A percentile compares a stretch with the other conserved stretches of the same genome.
Evolutionary conservation across 1,140 invertebrate genomes (phyloP).

Genomic region (Drosophila bocqueti): DNA sequence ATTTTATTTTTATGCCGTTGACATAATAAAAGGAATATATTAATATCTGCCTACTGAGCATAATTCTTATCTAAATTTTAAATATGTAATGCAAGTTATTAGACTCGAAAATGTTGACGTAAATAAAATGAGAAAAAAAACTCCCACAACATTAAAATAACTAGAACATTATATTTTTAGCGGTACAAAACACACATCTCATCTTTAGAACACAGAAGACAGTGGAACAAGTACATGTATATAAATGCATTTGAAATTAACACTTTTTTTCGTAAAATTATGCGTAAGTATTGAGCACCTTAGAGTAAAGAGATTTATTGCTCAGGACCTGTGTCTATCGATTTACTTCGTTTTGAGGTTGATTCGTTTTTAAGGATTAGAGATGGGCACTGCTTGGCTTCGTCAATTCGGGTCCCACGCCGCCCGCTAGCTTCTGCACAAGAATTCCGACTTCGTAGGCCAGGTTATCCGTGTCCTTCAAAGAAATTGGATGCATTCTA

Average conservation of each 20-base stretch:
- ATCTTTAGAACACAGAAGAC: slow-evolving; percentile 48
- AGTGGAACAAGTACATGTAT: slow-evolving; percentile 36
- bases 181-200: slow-evolving; percentile 37
- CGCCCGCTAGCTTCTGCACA: slow-evolving; percentile 92
- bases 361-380: slow-evolving; percentile 38
- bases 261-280: slow-evolving; percentile 19
- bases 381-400: slow-evolving; percentile 82
- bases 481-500: slow-evolving; percentile 27
- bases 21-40: background rate
- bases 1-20: background rate
- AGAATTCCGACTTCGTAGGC: slow-evolving; percentile 90
- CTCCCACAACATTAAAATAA: background rate
- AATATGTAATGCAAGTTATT: background rate
- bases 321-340: slow-evolving; percentile 41
- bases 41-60: background rate
- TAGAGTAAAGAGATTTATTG: slow-evolving; percentile 44
- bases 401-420: slow-evolving; percentile 87
- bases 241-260: slow-evolving; percentile 65
- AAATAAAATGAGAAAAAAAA: background rate
- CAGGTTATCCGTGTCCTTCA: slow-evolving; percentile 89
- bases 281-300: slow-evolving; percentile 41
- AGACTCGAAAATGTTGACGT: background rate
- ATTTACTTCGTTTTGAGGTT: slow-evolving; percentile 21
- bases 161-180: slow-evolving; percentile 1
- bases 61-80: background rate